Evolutionary conservation across 37 sponge, comb jelly and placozoan genomes (phyloP).

Genomic region (Geodia barretti): DNA sequence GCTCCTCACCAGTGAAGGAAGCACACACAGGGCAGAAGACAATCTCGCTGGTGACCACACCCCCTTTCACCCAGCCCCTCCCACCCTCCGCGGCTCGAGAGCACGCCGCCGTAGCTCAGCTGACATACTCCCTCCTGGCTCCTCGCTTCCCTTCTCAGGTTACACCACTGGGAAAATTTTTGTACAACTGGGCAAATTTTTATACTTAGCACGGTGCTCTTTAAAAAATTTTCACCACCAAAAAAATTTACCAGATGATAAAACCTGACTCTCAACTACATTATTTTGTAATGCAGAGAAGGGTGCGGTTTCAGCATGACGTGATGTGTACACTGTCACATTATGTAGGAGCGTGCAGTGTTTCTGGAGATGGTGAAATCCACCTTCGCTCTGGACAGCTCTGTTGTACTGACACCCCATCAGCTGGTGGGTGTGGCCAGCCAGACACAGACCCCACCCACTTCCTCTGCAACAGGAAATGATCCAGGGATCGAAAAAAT

Average conservation of each 20-base stretch:
- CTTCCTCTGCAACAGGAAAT: background rate
- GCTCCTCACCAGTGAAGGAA: background rate
- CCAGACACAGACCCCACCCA: background rate
- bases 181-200: too few species aligned
- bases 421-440: background rate
- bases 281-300: too few species aligned
- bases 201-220: too few species aligned
- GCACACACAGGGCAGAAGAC: background rate
- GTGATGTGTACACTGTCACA: too few species aligned
- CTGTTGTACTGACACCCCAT: background rate
- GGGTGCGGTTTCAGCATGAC: too few species aligned
- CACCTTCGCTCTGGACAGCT: slow-evolving; percentile 39
- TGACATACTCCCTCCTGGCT: slow-evolving; percentile 31
- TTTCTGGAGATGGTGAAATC: slow-evolving; percentile 68
- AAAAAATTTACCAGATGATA: too few species aligned
- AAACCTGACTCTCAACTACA: too few species aligned
- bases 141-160: slow-evolving; percentile 57
- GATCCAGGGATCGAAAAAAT: background rate
- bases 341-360: slow-evolving; percentile 74
- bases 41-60: slow-evolving; percentile 7
- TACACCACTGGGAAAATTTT: too few species aligned
- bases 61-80: slow-evolving; percentile 2
- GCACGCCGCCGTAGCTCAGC: slow-evolving; percentile 63
- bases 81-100: slow-evolving; percentile 28
- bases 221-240: too few species aligned